A percentile compares a stretch with the other conserved stretches of the same genome.
phyloP scores from a whole-genome alignment of 23 tunicate genomes.

The Trididemnum nubilum region DNA sequence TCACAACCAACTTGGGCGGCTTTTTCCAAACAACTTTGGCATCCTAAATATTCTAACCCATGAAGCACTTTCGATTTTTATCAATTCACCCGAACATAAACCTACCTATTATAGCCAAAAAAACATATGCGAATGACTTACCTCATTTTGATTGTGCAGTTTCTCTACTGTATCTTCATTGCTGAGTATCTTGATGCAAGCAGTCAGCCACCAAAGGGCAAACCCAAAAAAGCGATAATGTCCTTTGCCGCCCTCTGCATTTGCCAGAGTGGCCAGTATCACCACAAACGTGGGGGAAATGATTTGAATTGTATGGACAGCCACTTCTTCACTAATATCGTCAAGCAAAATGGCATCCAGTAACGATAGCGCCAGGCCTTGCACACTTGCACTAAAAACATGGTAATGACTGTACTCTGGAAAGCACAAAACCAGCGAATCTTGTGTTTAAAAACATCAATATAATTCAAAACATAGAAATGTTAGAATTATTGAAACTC shows the following conservation, averaged over 20 bases:
- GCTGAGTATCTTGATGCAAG: slow-evolving; percentile 19
- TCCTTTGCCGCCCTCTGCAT: slow-evolving; percentile 62
- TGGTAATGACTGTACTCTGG: not conserved
- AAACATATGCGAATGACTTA: too few species aligned
- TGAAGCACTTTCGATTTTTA: too few species aligned
- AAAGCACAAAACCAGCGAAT: too few species aligned
- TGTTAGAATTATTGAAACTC: too few species aligned
- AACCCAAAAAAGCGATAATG: slow-evolving; percentile 46
- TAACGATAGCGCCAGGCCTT: slow-evolving; percentile 41
- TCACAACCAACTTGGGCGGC: too few species aligned
- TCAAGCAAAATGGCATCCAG: slow-evolving; percentile 50
- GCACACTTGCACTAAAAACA: slow-evolving; percentile 38
- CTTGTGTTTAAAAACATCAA: not conserved
- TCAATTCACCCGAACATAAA: too few species aligned
- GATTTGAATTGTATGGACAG: slow-evolving; percentile 24
- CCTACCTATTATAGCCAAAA: too few species aligned
- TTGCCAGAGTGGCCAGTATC: slow-evolving; percentile 68
- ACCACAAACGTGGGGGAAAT: slow-evolving; percentile 59
- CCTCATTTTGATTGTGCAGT: slow-evolving; percentile 48
- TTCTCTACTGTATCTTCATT: slow-evolving; percentile 27
- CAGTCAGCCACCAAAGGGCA: slow-evolving; percentile 70
- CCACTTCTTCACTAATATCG: slow-evolving; percentile 39
- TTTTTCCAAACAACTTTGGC: too few species aligned
- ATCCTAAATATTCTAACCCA: too few species aligned
- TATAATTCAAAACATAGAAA: not conserved